phyloP scores from a whole-genome alignment of 2,797 vertebrate species.

The Hozukius guyotensis region DNA sequence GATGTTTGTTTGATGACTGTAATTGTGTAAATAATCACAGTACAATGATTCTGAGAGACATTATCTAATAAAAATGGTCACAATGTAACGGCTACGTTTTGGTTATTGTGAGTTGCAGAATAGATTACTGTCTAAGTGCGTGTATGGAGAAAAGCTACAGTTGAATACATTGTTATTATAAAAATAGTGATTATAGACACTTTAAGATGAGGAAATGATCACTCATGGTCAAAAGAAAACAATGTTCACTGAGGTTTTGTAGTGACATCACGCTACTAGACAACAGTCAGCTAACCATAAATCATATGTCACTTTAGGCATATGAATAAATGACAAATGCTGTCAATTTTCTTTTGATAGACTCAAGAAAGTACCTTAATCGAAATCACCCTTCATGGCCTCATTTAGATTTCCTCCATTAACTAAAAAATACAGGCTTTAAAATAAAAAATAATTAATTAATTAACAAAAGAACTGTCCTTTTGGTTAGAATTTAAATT shows the following conservation, averaged over 20 bases:
- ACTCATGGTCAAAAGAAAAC: no score
- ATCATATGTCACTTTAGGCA: not conserved
- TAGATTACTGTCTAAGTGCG: accelerated
- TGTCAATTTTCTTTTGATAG: not conserved
- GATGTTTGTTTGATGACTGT: conserved; percentile 12
- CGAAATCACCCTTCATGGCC: not conserved
- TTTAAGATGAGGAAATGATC: no score
- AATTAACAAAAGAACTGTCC: not conserved
- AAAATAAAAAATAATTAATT: not conserved
- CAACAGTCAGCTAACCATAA: not conserved
- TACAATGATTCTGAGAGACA: not conserved
- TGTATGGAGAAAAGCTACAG: not conserved
- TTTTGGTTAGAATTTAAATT: not conserved
- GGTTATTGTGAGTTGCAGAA: not conserved
- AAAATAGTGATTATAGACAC: no score
- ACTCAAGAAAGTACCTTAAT: not conserved
- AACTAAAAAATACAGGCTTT: not conserved
- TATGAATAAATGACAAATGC: not conserved
- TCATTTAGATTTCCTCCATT: not conserved
- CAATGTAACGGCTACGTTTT: not conserved
- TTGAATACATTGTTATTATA: no score
- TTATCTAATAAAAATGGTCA: conserved; percentile 16
- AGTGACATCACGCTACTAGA: not conserved
- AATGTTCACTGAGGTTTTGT: no score
- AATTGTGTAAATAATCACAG: conserved; percentile 13